Evolutionary conservation across 2,888 invertebrate genomes (phyloP), one percentile per base, ranked within the genome.

Genomic region (Pteria penguin): DNA sequence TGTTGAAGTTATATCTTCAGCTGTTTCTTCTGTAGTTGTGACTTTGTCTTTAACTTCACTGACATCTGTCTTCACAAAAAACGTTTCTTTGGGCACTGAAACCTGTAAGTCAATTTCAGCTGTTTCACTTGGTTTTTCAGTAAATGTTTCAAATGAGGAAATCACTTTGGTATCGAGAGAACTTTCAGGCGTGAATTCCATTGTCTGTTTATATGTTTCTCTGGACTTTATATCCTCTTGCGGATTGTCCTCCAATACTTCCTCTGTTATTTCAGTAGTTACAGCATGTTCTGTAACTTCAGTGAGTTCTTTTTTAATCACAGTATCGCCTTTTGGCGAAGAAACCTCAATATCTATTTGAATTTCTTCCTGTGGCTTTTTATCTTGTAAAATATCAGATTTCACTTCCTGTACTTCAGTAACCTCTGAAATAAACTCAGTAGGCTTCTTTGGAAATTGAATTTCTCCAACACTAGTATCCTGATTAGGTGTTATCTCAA

Each of bases 351-450:
- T 18, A 4, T 1, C 24, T 1, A 29, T 45, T 27, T 29, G 11
- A 26, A 45, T 14, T 29, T 33, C 4, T 26, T 18, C 26, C 5
- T 58, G 27, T 31, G 66, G 60, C 11, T 67, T 4, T 5, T 27
- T 29, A 45, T 52, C 60, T 65, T 72, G 33, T 24, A 26, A 36
- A 11, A 33, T 33, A 36, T 72, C 72, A 18, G 57, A 57, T 32
- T 57, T 27, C 1, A 67, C 54, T 31, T 60, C 61, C 24, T 67
- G 65, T 18, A 65, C 75, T 36, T 69, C 69, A 29, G 75, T 58
- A 14, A 54, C 60, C 18, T 77, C 75, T 22, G 60, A 52, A 14
- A 18, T 63, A 18, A 81, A 77, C 66, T 80, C 76, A 27, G 68
- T 74, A 27, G 68, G 18, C 14, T 33, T 45, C n/a, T 8, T 14